A percentile compares a stretch with the other conserved stretches of the same genome.
Conservation (phyloP, 2,113 vertebrate species). For the Nyctereutes procyonoides region DNA sequence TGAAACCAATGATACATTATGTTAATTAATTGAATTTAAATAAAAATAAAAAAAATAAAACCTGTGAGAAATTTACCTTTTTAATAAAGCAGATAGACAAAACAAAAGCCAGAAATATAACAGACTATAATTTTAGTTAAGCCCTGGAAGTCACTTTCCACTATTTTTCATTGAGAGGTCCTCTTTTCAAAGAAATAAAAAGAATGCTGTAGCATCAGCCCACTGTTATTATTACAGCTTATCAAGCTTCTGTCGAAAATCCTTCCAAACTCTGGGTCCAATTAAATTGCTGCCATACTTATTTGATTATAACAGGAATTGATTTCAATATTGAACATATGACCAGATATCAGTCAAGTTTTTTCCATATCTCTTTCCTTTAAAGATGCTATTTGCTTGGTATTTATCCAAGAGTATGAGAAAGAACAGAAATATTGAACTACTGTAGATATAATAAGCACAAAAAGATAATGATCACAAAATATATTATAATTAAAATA, state of each 20-base stretch:
- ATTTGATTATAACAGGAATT: conserved; percentile 34
- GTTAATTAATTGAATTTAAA: no score
- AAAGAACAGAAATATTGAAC: not conserved
- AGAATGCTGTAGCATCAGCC: not conserved
- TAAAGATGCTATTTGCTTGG: conserved; percentile 44
- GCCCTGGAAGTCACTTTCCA: not conserved
- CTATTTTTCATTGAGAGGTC: not conserved
- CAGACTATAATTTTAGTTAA: not conserved
- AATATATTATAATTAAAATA: conserved; percentile 51
- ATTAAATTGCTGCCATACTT: not conserved
- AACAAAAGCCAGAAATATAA: not conserved
- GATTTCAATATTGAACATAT: not conserved
- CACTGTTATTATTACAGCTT: not conserved
- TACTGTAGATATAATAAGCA: conserved; percentile 3
- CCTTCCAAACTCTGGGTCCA: not conserved
- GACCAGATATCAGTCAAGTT: not conserved
- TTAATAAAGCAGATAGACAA: not conserved
- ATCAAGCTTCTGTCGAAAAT: not conserved
- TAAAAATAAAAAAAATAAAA: no score
- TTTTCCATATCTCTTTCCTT: conserved; percentile 30
- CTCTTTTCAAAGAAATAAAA: not conserved
- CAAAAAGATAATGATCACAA: conserved; percentile 28
- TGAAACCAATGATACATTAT: no score
- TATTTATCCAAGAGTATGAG: not conserved
- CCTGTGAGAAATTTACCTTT: not conserved